Evolutionary conservation across 2,113 vertebrate genomes (phyloP), one percentile per base, ranked within the genome.

Genomic region (Nesogale talazaci): DNA sequence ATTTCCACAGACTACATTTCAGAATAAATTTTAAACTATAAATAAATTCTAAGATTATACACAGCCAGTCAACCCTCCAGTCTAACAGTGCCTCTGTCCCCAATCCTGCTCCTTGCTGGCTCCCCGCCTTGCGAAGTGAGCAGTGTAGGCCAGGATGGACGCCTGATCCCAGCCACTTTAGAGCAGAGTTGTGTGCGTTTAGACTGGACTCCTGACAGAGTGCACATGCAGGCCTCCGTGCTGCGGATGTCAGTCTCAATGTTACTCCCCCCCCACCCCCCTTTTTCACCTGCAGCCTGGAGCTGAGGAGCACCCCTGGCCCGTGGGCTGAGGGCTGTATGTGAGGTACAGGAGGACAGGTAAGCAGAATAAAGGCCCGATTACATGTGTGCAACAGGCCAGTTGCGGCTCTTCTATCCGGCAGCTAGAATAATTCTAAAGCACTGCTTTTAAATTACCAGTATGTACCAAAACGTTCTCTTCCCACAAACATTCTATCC

Each of bases 341-440:
- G 22, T 81, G 79, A 74, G 77, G 59, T 83, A 69, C 2, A 61
- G 69, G 34, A 34, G 59, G 69, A 36, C 0, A 69, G 7, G 23
- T 3, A 57, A 40, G 46, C 83, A 8, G 36, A 70, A 78, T 19
- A 59, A 83, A 88, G 36, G 52, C 61, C 78, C 72, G 82, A 83
- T 67, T 17, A 79, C n/a, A 57, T 16, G 80, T 0, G 0, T 19
- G 52, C 4, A 72, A 70, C 38, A 82, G 74, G 75, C 57, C 14
- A 86, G 70, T 15, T 77, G 72, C 27, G 65, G 69, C 72, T 77
- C 75, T 87, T 93, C 63, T 81, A 69, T 40, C 85, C 86, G 79
- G 89, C 0, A 83, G 83, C 27, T 90, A 31, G 83, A 92, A 95
- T 69, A 79, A 91, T n/a, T 84, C n/a, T n/a, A n/a, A n/a, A n/a